Evolutionary conservation across 1,140 invertebrate species (phyloP).

Genomic region (Dendrolimus kikuchii): DNA sequence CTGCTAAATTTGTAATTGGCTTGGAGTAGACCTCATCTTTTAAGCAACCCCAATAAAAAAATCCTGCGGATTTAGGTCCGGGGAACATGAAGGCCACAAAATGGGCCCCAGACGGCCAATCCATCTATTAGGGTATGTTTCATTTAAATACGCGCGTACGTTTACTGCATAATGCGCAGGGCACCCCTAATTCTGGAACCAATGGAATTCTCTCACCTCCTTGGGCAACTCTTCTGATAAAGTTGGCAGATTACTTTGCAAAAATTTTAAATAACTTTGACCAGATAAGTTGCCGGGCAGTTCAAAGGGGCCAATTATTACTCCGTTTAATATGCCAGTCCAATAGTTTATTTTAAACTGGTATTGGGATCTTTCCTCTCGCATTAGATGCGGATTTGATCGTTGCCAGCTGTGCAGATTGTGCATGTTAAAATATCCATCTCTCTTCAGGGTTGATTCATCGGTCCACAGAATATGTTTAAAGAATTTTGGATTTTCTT

Average conservation of each 20-base stretch:
- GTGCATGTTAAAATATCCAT: constrained; percentile 30
- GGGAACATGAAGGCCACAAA: too few species aligned
- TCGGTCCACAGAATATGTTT: constrained; percentile 20
- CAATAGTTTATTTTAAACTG: constrained; percentile 40
- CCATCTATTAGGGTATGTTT: too few species aligned
- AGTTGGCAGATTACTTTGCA: constrained; percentile 28
- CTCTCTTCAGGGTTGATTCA: constrained; percentile 28
- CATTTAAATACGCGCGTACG: constrained; percentile 6
- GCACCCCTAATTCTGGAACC: constrained; percentile 1
- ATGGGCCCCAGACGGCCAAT: too few species aligned
- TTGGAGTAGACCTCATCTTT: too few species aligned
- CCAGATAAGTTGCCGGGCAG: constrained; percentile 22
- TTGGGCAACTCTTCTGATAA: constrained; percentile 27
- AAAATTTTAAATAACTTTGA: constrained; percentile 30
- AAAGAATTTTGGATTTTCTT: constrained; percentile 14
- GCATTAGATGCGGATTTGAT: constrained; percentile 19
- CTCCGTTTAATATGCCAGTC: constrained; percentile 32
- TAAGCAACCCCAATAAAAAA: too few species aligned
- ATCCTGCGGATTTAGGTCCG: too few species aligned
- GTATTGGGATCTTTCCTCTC: constrained; percentile 7
- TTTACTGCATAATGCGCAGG: constrained; percentile 2
- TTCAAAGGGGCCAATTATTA: constrained; percentile 34
- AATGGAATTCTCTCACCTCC: background rate
- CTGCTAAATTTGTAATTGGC: too few species aligned
- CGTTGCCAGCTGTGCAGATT: constrained; percentile 31